Percentiles rank a stretch among this genome's conserved stretches.
These are phyloP conservation scores for Chlorospingus semifuscus DNA, from an alignment of 2,797 vertebrate species.

Conservation along the genomic window DNA sequence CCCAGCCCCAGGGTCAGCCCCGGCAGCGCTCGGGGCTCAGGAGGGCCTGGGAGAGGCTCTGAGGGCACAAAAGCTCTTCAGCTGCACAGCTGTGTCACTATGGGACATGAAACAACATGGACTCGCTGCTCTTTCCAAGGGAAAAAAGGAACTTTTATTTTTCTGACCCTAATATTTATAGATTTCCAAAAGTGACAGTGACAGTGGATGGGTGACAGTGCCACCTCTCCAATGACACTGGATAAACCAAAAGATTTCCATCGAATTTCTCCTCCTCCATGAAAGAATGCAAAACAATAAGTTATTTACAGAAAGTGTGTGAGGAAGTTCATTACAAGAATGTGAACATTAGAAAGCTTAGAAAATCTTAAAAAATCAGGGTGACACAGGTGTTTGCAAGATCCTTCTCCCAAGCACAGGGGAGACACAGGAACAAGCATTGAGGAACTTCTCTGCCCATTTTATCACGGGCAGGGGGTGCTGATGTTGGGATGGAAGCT, in stretches of 20 bases:
- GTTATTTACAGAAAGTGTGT: background rate
- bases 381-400: background rate
- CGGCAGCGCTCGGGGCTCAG: background rate
- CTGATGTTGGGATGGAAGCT: background rate
- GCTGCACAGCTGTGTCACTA: background rate
- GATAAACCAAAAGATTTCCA: background rate
- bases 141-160: background rate
- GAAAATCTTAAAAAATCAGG: background rate
- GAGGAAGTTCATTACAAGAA: background rate
- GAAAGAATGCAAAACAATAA: background rate
- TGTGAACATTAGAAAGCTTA: background rate
- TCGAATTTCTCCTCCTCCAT: background rate
- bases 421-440: background rate
- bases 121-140: background rate
- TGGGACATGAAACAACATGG: background rate
- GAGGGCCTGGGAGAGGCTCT: background rate
- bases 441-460: background rate
- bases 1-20: no score
- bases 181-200: background rate
- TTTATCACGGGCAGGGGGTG: rapidly evolving
- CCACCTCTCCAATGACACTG: background rate
- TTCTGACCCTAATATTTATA: background rate
- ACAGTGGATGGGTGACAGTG: background rate
- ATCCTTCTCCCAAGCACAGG: background rate
- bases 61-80: background rate